Evolutionary conservation across 1,140 invertebrate species (phyloP).

Genomic region (Sycobia sp.): DNA sequence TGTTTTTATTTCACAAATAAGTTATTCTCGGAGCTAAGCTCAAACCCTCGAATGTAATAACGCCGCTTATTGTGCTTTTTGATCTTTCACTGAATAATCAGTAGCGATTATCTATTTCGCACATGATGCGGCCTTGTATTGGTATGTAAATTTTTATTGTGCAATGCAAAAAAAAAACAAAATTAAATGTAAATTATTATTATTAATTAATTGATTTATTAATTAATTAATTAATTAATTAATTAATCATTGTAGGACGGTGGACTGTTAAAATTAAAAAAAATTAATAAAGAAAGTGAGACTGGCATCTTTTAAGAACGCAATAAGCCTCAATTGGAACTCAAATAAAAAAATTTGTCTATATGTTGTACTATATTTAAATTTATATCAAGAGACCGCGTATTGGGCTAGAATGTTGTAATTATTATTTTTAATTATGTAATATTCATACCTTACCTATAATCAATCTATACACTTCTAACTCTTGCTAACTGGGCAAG

Average conservation of each 20-base stretch:
- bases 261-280: constrained; percentile 33
- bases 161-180: constrained; percentile 24
- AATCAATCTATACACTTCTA: constrained; percentile 50
- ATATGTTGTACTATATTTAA: constrained; percentile 34
- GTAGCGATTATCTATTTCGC: constrained; percentile 19
- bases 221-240: too few relatives aligned
- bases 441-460: constrained; percentile 51
- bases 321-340: constrained; percentile 17
- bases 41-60: constrained; percentile 10
- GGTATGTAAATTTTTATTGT: constrained; percentile 34
- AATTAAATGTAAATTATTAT: constrained; percentile 29
- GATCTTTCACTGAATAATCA: constrained; percentile 20
- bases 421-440: constrained; percentile 54
- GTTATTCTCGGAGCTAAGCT: constrained; percentile 17
- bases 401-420: constrained; percentile 50
- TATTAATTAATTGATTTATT: too few relatives aligned
- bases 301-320: constrained; percentile 23
- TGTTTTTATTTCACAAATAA: constrained; percentile 26
- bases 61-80: constrained; percentile 24
- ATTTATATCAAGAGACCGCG: constrained; percentile 39
- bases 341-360: constrained; percentile 24
- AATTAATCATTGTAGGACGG: too few relatives aligned
- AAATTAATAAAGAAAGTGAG: constrained; percentile 11
- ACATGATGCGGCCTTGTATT: constrained; percentile 24
- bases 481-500: constrained; percentile 48